These are phyloP conservation scores for Pterocles gutturalis DNA, from an alignment of 2,113 vertebrate species.

Conservation along the genomic window DNA sequence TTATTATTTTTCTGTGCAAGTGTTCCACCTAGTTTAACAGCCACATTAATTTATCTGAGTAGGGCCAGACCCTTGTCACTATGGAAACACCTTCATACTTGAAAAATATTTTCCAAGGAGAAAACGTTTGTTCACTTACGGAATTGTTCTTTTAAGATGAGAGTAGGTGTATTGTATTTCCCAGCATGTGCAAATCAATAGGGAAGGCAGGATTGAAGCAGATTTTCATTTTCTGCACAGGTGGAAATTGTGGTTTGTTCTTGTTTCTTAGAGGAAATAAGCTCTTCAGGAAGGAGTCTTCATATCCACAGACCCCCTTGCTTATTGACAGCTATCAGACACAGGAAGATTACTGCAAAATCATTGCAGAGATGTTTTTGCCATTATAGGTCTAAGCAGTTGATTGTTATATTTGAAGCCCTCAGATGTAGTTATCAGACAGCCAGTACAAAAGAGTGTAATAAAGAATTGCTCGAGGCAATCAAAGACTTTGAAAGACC, in stretches of 20 bases:
- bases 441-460: background rate
- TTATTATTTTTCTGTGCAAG: background rate
- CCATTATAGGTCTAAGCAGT: background rate
- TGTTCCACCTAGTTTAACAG: background rate
- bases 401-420: background rate
- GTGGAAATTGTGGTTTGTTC: background rate
- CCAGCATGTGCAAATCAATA: conserved; percentile 30
- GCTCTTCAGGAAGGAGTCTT: background rate
- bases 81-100: conserved; percentile 29
- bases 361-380: background rate
- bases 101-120: conserved; percentile 19
- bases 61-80: conserved; percentile 33
- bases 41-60: background rate
- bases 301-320: background rate
- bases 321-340: background rate
- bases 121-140: background rate
- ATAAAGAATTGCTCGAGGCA: background rate
- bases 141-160: conserved; percentile 7
- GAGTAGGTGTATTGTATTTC: background rate
- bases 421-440: background rate
- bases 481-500: background rate
- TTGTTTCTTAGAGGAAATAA: background rate
- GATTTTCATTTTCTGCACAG: conserved; percentile 13
- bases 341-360: background rate
- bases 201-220: background rate